phyloP scores from a whole-genome alignment of 2,797 vertebrate genomes.

The Falco columbarius region DNA sequence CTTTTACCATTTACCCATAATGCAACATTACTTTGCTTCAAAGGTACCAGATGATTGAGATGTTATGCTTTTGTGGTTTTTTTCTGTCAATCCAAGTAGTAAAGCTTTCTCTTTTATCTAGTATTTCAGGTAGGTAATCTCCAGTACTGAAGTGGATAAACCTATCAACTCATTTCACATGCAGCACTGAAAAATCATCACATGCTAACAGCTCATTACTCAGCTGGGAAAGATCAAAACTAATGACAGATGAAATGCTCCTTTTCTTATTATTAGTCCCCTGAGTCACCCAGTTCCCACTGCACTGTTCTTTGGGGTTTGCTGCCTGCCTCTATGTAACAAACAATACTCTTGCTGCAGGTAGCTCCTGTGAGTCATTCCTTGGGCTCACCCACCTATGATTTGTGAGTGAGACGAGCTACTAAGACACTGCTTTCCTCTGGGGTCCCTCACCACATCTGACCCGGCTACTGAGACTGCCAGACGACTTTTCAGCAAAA shows the following conservation, averaged over 20 bases:
- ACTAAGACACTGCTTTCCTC: background rate
- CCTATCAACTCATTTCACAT: background rate
- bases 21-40: background rate
- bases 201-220: conserved; percentile 5
- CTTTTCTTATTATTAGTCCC: background rate
- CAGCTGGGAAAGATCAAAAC: conserved; percentile 22
- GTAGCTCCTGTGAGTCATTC: conserved; percentile 17
- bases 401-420: background rate
- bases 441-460: background rate
- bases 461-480: background rate
- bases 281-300: conserved; percentile 21
- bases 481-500: background rate
- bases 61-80: background rate
- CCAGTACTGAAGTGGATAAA: background rate
- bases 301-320: background rate
- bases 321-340: background rate
- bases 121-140: background rate
- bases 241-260: background rate
- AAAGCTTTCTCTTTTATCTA: background rate
- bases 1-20: background rate
- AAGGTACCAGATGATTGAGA: background rate
- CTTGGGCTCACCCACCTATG: background rate
- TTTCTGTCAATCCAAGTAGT: background rate
- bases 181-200: background rate
- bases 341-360: background rate